Evolutionary conservation across 2,797 vertebrate species (phyloP), one percentile per base, ranked within the genome.

Genomic region (Rousettus madagascariensis): DNA sequence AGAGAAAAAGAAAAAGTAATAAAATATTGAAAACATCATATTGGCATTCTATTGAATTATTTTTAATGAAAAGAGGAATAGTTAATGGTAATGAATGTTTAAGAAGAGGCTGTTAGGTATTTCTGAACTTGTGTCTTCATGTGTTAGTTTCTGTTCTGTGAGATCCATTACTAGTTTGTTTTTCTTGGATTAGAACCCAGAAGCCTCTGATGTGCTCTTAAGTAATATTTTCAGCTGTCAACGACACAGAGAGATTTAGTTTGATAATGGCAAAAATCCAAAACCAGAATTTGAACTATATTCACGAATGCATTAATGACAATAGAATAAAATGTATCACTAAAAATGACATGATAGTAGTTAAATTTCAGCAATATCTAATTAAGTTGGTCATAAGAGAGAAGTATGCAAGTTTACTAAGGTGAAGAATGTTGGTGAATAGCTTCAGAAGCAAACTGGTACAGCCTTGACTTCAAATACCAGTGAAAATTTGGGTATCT

Each of bases 21-120:
- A 95, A 97, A 97, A 97, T 97, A 97, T 97, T 97, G 91, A 97
- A 96, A 88, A 75, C 77, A 90, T 95, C 93, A 68, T 95, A 95
- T 94, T 97, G 94, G 74, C 63, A 92, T 94, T 79, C 68, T 82
- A 96, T 95, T 95, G 87, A 96, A 86, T 96, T 94, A 92, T 90
- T 92, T 96, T 96, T 96, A 94, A 97, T 89, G 91, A 53, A 94
- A 93, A 83, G 79, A 96, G 61, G 61, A 97, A 96, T 95, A 89
- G 6, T 86, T 95, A 90, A 84, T 57, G 11, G 80, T 83, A 94
- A 94, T 96, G 78, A 95, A 96, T 88, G 36, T 92, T 96, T 92
- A 88, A 97, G 86, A 95, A 91, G 77, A 41, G 77, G 86, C 68
- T 49, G 80, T 90, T 80, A 88, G 57, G 22, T 72, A 2, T 53